phyloP scores from a whole-genome alignment of 2,888 invertebrate genomes.

The Nebria salina region DNA sequence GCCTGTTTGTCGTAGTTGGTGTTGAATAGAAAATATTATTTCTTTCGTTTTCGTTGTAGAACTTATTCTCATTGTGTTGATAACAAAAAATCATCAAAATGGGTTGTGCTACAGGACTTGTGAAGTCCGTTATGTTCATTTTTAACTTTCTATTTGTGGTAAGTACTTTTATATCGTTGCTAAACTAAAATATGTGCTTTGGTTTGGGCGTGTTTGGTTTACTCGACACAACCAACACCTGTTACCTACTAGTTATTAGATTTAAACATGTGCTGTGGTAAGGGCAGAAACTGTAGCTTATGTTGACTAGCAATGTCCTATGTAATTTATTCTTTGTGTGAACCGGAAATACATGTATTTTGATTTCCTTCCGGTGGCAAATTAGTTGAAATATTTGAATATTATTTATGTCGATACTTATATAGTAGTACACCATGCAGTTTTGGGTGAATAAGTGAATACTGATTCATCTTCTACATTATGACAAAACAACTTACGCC shows the following conservation, averaged over 20 bases:
- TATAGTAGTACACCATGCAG: too few relatives aligned
- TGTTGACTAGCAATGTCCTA: background rate
- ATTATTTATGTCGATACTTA: too few relatives aligned
- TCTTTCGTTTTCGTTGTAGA: background rate
- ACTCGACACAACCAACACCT: background rate
- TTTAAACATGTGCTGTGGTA: background rate
- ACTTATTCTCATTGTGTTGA: background rate
- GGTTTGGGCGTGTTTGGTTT: constrained; percentile 15
- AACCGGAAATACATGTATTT: constrained; percentile 8
- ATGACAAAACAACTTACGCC: too few relatives aligned
- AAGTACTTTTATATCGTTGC: constrained; percentile 62
- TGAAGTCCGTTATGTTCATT: constrained; percentile 60
- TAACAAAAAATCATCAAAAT: constrained; percentile 51
- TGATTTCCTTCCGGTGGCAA: background rate
- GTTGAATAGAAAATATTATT: background rate
- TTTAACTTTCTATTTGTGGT: constrained; percentile 75
- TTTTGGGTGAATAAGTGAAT: too few relatives aligned
- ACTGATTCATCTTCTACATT: too few relatives aligned
- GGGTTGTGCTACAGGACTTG: constrained; percentile 61
- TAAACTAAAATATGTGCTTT: background rate
- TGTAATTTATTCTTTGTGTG: constrained; percentile 14
- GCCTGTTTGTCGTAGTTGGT: background rate
- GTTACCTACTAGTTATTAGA: background rate
- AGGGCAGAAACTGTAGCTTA: background rate
- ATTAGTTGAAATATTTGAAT: background rate